These are phyloP conservation scores for Drosophila lutescens DNA, from an alignment of 2,888 invertebrate genomes.

Conservation along the genomic window DNA sequence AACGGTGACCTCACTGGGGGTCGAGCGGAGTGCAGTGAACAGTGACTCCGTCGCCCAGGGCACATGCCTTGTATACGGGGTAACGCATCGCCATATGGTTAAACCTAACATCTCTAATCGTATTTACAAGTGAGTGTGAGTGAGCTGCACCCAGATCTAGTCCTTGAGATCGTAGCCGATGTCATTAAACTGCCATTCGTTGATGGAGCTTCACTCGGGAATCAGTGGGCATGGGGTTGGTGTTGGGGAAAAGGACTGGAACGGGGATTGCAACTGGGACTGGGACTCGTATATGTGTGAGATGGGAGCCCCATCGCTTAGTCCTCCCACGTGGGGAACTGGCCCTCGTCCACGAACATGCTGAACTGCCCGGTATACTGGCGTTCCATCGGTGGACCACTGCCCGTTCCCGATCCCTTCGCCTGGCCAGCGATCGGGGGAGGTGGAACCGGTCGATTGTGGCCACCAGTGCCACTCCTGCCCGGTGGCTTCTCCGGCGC, in stretches of 20 bases:
- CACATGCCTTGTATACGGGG: slow-evolving; percentile 31
- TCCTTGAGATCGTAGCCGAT: slow-evolving; percentile 8
- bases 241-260: slow-evolving; percentile 3
- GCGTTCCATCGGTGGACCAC: slow-evolving; percentile 68
- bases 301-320: slow-evolving; percentile 83
- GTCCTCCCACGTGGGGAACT: slow-evolving; percentile 89
- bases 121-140: slow-evolving; percentile 77
- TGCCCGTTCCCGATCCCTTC: slow-evolving; percentile 40
- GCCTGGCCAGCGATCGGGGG: slow-evolving; percentile 15
- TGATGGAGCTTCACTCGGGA: neutral
- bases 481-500: slow-evolving; percentile 76
- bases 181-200: neutral
- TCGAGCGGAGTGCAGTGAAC: slow-evolving; percentile 19
- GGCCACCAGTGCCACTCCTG: slow-evolving; percentile 1
- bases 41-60: slow-evolving; percentile 10
- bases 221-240: neutral
- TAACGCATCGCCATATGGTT: slow-evolving; percentile 49
- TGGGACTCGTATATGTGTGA: slow-evolving; percentile 11
- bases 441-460: slow-evolving; percentile 31
- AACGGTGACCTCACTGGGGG: slow-evolving; percentile 25
- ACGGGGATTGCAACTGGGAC: neutral
- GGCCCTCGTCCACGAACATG: slow-evolving; percentile 86
- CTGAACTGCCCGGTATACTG: slow-evolving; percentile 82
- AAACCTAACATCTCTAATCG: slow-evolving; percentile 73
- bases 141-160: slow-evolving; percentile 43